These are phyloP conservation scores for Agelas oroides DNA, from an alignment of 37 sponge, comb jelly and placozoan species.

Conservation along the genomic window DNA sequence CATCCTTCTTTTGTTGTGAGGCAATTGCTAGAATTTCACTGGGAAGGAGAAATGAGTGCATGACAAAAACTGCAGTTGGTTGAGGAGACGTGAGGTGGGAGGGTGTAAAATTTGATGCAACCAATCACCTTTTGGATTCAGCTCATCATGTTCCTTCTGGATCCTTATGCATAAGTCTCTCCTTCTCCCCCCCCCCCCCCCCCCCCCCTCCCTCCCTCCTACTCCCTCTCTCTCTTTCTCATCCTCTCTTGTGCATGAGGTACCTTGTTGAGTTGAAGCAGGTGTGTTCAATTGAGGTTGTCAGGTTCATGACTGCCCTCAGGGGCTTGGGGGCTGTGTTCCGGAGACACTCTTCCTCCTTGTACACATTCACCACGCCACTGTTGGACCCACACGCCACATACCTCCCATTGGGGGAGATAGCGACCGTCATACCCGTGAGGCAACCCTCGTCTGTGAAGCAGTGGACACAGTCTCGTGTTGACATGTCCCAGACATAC, in stretches of 20 bases:
- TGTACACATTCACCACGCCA: slow-evolving; percentile 93
- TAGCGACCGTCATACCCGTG: slow-evolving; percentile 50
- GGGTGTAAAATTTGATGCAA: too few species aligned
- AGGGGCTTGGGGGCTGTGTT: slow-evolving; percentile 71
- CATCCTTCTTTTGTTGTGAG: slow-evolving; percentile 78
- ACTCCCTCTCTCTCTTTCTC: too few species aligned
- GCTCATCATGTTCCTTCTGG: too few species aligned
- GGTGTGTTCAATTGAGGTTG: slow-evolving; percentile 60
- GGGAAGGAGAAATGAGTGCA: background rate
- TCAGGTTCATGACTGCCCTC: slow-evolving; percentile 80
- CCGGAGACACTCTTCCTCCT: slow-evolving; percentile 22
- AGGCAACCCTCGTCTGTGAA: slow-evolving; percentile 90
- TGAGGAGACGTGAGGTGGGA: too few species aligned
- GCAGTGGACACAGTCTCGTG: slow-evolving; percentile 81
- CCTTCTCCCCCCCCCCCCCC: too few species aligned
- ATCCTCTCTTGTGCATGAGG: too few species aligned
- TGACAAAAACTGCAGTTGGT: too few species aligned
- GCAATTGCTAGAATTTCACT: slow-evolving; percentile 89
- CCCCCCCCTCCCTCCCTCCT: too few species aligned
- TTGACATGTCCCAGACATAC: slow-evolving; percentile 94
- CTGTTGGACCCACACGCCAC: slow-evolving; percentile 85
- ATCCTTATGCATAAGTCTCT: background rate
- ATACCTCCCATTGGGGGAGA: slow-evolving; percentile 60
- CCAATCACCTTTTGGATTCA: too few species aligned
- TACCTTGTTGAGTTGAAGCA: slow-evolving; percentile 79